Conservation (phyloP, 2,113 vertebrate species). For the Oncorhynchus keta region DNA sequence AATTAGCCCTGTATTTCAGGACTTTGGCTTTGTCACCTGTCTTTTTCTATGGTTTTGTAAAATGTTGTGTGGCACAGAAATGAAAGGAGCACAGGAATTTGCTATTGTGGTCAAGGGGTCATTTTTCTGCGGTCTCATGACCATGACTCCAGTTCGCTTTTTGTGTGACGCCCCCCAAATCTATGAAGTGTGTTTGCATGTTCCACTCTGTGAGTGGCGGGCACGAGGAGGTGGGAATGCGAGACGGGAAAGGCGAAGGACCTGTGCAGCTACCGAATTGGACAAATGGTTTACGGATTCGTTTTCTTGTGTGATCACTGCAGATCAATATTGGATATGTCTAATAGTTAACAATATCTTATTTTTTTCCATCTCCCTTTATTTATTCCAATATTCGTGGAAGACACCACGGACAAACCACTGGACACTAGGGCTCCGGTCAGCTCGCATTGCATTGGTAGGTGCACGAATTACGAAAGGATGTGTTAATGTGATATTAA, state of each 20-base stretch:
- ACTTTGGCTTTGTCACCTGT: no score
- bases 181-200: slow-evolving; percentile 85
- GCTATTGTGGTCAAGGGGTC: neutral
- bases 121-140: slow-evolving; percentile 23
- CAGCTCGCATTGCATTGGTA: slow-evolving; percentile 73
- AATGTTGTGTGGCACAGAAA: no score
- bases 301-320: slow-evolving; percentile 14
- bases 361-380: slow-evolving; percentile 47
- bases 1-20: no score
- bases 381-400: slow-evolving; percentile 40
- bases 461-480: slow-evolving; percentile 22
- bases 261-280: slow-evolving; percentile 61
- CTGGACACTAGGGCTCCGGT: slow-evolving; percentile 68
- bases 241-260: slow-evolving; percentile 72
- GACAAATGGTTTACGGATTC: slow-evolving; percentile 68
- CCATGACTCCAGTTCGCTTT: slow-evolving; percentile 90
- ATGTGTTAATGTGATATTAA: neutral
- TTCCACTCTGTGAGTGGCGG: slow-evolving; percentile 72
- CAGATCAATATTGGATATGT: neutral
- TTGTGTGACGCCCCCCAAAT: slow-evolving; percentile 90
- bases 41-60: no score
- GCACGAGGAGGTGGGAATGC: slow-evolving; percentile 86
- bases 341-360: neutral
- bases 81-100: neutral
- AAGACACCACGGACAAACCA: slow-evolving; percentile 69